Evolutionary conservation across 2,888 invertebrate species (phyloP).

Genomic region (Anthophora plumipes): DNA sequence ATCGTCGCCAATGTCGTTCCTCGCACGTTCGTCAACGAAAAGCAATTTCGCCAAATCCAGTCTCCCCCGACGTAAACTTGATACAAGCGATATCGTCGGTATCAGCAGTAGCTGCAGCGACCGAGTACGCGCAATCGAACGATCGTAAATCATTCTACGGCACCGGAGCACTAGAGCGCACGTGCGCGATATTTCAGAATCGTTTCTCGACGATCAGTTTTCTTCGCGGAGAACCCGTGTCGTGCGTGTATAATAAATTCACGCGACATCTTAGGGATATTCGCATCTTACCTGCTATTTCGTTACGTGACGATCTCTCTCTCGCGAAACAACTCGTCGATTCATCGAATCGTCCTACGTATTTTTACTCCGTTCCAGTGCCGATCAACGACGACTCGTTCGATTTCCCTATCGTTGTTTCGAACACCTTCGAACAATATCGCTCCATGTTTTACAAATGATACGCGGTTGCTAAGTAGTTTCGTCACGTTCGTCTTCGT

Average conservation of each 20-base stretch:
- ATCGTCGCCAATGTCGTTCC: constrained; percentile 64
- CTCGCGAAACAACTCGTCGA: constrained; percentile 20
- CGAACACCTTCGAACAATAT: neutral
- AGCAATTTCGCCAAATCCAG: no score
- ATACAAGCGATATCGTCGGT: no score
- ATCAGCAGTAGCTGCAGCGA: no score
- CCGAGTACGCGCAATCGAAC: no score
- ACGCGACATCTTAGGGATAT: constrained; percentile 34
- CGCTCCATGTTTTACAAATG: neutral
- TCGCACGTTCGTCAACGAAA: constrained; percentile 38
- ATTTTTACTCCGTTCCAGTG: constrained; percentile 30
- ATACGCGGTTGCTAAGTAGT: constrained; percentile 20
- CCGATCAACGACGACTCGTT: neutral
- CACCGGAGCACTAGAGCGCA: neutral
- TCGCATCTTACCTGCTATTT: constrained; percentile 35
- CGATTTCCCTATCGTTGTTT: neutral
- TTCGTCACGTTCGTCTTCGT: constrained; percentile 53
- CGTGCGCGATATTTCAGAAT: constrained; percentile 49
- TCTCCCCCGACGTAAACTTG: no score
- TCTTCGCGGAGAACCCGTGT: constrained; percentile 38
- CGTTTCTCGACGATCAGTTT: constrained; percentile 25
- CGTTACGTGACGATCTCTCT: neutral
- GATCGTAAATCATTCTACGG: constrained; percentile 13
- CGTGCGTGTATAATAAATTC: constrained; percentile 53
- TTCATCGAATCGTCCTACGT: constrained; percentile 59